Conservation (phyloP, 2,888 invertebrate genomes). For the Drosophila meridiana region DNA sequence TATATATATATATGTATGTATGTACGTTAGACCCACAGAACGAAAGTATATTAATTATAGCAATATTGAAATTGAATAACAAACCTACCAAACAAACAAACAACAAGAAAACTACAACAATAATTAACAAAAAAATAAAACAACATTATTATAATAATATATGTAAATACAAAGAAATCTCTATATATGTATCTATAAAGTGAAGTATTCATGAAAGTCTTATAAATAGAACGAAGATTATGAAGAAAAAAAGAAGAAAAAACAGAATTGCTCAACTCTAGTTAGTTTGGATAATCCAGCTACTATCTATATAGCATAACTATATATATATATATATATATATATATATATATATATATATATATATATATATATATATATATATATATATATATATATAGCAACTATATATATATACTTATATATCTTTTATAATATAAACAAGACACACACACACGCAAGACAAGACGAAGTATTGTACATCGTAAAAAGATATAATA, state of each 20-base stretch:
- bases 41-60: slow-evolving; percentile 11
- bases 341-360: too few species aligned
- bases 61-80: slow-evolving; percentile 14
- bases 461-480: neutral
- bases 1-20: slow-evolving; percentile 17
- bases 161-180: slow-evolving; percentile 19
- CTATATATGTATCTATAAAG: slow-evolving; percentile 23
- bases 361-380: neutral
- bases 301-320: slow-evolving; percentile 13
- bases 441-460: slow-evolving; percentile 13
- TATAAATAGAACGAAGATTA: neutral
- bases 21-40: slow-evolving; percentile 53
- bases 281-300: slow-evolving; percentile 21
- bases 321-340: slow-evolving; percentile 3
- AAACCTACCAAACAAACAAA: slow-evolving; percentile 42
- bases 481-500: slow-evolving; percentile 1
- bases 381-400: neutral
- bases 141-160: slow-evolving; percentile 15
- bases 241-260: neutral
- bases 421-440: slow-evolving; percentile 27
- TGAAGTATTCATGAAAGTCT: slow-evolving; percentile 10
- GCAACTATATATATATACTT: slow-evolving; percentile 5
- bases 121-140: slow-evolving; percentile 11
- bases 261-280: slow-evolving; percentile 42
- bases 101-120: slow-evolving; percentile 17